phyloP scores from a whole-genome alignment of 30 jellyfish, hydroid and myxozoan species.

The Aurelia sp. region DNA sequence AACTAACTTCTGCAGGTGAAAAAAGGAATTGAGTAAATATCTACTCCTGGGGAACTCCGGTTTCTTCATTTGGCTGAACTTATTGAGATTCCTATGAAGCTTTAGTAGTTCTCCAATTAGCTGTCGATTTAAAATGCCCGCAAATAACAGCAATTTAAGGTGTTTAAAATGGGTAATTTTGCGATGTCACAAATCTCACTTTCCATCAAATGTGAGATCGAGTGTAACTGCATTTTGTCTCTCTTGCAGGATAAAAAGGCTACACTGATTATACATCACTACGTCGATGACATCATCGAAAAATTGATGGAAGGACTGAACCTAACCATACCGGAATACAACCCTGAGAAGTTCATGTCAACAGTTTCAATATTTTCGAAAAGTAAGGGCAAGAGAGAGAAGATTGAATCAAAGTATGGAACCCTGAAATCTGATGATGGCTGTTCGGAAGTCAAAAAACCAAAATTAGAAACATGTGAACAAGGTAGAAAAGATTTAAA shows the following conservation, averaged over 20 bases:
- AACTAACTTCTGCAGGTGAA: too few species aligned
- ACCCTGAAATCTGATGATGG: not conserved
- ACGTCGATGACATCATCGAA: conserved; percentile 94
- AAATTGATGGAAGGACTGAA: conserved; percentile 80
- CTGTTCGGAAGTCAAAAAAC: conserved; percentile 15
- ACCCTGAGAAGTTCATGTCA: conserved; percentile 57
- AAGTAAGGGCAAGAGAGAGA: conserved; percentile 27
- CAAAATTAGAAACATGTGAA: conserved; percentile 8
- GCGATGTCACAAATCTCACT: not conserved
- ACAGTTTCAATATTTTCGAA: conserved; percentile 65
- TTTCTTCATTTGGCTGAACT: too few species aligned
- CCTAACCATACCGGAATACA: conserved; percentile 62
- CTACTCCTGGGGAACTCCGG: too few species aligned
- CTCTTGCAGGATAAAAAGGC: conserved; percentile 91
- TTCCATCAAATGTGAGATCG: too few species aligned
- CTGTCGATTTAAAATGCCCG: too few species aligned
- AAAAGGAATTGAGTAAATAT: too few species aligned
- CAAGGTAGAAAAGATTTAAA: not conserved
- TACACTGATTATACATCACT: conserved; percentile 79
- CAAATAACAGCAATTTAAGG: too few species aligned
- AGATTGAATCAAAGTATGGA: conserved; percentile 37
- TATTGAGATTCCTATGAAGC: too few species aligned
- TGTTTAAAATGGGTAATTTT: too few species aligned
- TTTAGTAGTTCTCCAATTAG: too few species aligned
- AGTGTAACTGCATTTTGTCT: not conserved